Evolutionary conservation across 1,140 invertebrate genomes (phyloP), one percentile per base, ranked within the genome.

Genomic region (Euura saliciscinereae): DNA sequence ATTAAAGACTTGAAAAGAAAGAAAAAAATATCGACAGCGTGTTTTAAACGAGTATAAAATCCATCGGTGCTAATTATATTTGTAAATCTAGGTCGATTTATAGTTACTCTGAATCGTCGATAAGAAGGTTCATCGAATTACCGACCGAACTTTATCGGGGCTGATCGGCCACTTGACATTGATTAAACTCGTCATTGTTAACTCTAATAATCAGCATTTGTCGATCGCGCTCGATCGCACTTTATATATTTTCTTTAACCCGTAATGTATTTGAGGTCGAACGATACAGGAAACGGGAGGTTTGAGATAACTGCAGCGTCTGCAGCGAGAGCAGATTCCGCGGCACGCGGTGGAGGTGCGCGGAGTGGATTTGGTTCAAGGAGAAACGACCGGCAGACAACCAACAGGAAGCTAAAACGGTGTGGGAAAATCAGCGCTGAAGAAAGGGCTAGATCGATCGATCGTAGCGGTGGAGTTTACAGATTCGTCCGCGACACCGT

Each of bases 231-330:
- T 59, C 51, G 51, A 59, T 59, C 51, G 51, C 51, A 59, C 51
- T 59, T 3, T 42, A 67, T 44, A 67, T 76, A 80, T 76, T 68
- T 71, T 76, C 75, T 78, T 75, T 67, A 81, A 81, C 84, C 84
- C 84, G 86, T 87, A 84, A 87, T 87, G 86, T 86, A 87, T 87
- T 86, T 85, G 82, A 83, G 86, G 80, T 82, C 80, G 76, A 76
- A 74, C 73, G 76, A 73, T 70, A 71, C 74, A 82, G 74, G 70
- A 80, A 81, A 81, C 83, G 84, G 83, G 82, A 82, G 85, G 83
- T 74, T 83, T 80, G 81, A 80, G 83, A 59, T 59, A 59, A 59
- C 51, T 59, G 51, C 51, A 59, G 51, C 51, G 13, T 59, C 13
- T 59, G 51, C 51, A 59, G 51, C 51, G 13, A 3, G 51, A 59